These are phyloP conservation scores for Proterorhinus semilunaris DNA, from an alignment of 2,113 vertebrate species.

Conservation along the genomic window DNA sequence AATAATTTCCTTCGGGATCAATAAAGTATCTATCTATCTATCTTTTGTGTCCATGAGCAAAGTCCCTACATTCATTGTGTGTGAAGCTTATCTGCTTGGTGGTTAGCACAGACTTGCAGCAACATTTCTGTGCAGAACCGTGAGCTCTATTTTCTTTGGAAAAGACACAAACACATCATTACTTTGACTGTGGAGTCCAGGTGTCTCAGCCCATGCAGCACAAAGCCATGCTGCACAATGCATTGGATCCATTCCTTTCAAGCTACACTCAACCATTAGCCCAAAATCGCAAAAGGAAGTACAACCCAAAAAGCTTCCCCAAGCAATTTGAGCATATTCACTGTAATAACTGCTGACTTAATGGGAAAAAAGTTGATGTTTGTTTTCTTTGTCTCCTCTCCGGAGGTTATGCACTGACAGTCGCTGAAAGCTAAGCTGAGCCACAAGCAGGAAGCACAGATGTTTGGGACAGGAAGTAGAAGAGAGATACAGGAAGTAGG, in stretches of 20 bases:
- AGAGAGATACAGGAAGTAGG: constrained; percentile 52
- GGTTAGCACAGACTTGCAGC: neutral
- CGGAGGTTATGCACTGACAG: constrained; percentile 35
- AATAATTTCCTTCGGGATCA: too few relatives aligned
- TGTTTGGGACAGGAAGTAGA: constrained; percentile 59
- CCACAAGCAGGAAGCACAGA: constrained; percentile 75
- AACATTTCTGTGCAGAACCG: neutral
- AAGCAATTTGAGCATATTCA: neutral
- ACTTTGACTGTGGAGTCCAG: constrained; percentile 3
- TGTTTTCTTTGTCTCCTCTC: neutral
- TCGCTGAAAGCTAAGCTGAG: constrained; percentile 64
- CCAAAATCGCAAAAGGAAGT: neutral
- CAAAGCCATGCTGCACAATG: constrained; percentile 58
- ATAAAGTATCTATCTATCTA: too few relatives aligned
- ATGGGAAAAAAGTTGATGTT: too few relatives aligned
- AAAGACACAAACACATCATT: too few relatives aligned
- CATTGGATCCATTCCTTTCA: constrained; percentile 25
- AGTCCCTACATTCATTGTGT: neutral
- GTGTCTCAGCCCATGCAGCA: constrained; percentile 63
- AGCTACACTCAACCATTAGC: constrained; percentile 4
- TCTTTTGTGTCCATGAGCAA: neutral
- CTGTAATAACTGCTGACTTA: neutral
- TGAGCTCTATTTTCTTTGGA: too few relatives aligned
- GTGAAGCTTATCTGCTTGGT: neutral
- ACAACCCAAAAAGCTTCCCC: neutral